Evolutionary conservation across 2,888 invertebrate genomes (phyloP).

Genomic region (Camponotus fellah): DNA sequence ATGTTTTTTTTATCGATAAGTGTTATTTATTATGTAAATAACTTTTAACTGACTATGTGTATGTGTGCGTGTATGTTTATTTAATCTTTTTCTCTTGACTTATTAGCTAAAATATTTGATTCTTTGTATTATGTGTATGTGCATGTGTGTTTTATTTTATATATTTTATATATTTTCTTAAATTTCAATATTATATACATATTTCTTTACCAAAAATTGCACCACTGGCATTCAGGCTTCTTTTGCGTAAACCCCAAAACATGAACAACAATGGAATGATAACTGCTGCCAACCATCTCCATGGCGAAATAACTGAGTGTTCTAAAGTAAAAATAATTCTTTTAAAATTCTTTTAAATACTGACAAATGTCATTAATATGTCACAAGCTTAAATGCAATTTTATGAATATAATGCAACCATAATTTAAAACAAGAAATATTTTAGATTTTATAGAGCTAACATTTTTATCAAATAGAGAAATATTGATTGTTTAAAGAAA

Average conservation of each 20-base stretch:
- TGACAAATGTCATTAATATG: background rate
- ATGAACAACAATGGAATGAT: slow-evolving; percentile 90
- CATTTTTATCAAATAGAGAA: background rate
- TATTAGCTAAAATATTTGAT: background rate
- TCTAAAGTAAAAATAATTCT: slow-evolving; percentile 83
- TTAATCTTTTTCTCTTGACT: background rate
- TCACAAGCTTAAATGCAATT: slow-evolving; percentile 2
- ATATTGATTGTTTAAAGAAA: background rate
- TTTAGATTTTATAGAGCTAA: background rate
- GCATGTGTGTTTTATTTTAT: background rate
- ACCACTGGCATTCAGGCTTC: slow-evolving; percentile 91
- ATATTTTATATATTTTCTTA: slow-evolving; percentile 22
- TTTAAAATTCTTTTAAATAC: background rate
- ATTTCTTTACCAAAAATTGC: slow-evolving; percentile 88
- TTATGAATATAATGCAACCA: background rate
- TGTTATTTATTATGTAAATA: background rate
- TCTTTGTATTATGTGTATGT: background rate
- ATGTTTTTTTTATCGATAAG: background rate
- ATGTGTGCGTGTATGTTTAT: background rate
- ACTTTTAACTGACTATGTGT: no score
- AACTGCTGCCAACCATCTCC: slow-evolving; percentile 90
- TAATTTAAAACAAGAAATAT: background rate
- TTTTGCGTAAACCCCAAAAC: slow-evolving; percentile 90
- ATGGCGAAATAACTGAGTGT: slow-evolving; percentile 88
- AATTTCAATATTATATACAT: slow-evolving; percentile 19